phyloP scores from a whole-genome alignment of 2,888 invertebrate genomes.

The Tubulanus polymorphus region DNA sequence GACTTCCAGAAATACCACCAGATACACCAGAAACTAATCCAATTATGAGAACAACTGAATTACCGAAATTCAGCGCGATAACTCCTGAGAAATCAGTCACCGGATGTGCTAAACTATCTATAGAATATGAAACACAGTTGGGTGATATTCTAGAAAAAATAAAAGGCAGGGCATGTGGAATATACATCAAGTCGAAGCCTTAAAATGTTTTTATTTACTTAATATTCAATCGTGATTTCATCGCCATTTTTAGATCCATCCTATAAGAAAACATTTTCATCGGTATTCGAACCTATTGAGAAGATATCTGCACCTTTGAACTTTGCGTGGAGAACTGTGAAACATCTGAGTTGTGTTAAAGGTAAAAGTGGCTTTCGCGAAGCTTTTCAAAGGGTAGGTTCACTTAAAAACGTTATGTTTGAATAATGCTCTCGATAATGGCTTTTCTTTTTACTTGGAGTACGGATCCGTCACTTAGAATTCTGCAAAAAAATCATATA shows the following conservation, averaged over 20 bases:
- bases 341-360: constrained; percentile 76
- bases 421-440: too few relatives aligned
- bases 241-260: constrained; percentile 24
- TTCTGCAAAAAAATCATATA: too few relatives aligned
- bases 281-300: constrained; percentile 54
- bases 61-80: constrained; percentile 77
- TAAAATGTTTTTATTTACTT: not conserved
- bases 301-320: constrained; percentile 69
- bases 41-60: constrained; percentile 64
- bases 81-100: constrained; percentile 74
- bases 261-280: constrained; percentile 32
- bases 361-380: constrained; percentile 52
- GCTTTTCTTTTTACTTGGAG: too few relatives aligned
- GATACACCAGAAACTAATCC: constrained; percentile 74
- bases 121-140: constrained; percentile 75
- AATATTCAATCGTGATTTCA: not conserved
- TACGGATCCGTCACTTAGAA: too few relatives aligned
- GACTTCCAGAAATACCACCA: constrained; percentile 60
- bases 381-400: constrained; percentile 38
- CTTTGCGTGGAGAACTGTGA: constrained; percentile 81
- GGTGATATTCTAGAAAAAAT: constrained; percentile 59
- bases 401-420: too few relatives aligned
- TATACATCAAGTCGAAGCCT: not conserved
- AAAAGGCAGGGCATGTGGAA: constrained; percentile 24
- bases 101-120: constrained; percentile 75